Evolutionary conservation across 2,113 vertebrate genomes (phyloP), one percentile per base, ranked within the genome.

Genomic region (Hydropotes inermis): DNA sequence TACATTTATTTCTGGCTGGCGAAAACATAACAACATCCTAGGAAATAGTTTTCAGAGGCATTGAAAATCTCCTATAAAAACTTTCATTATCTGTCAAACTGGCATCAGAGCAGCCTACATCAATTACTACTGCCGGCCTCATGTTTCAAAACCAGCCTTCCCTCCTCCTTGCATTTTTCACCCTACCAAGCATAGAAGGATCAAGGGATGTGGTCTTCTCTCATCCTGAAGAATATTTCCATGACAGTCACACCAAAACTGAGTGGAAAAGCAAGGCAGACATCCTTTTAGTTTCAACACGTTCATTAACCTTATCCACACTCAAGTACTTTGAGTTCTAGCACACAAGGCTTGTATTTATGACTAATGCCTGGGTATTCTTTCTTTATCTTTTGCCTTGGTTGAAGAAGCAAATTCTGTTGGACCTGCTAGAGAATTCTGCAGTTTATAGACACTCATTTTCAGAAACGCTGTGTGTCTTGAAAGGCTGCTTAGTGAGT

Each of bases 41-140:
- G 87, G 90, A 92, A 95, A 96, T 2, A 70, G 91, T 87, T 96
- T 98, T 82, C 94, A 67, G 54, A 95, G 76, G 54, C 60, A 87
- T 1, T 50, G 25, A 54, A 25, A 54, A 21, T 36, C 27, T 30
- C 50, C 87, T 23, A 47, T 81, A 39, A 89, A 61, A 52, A 57
- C 39, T 78, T 89, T 36, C 45, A 61, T 39, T 91, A 57, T 85
- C 87, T 90, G 57, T 96, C 84, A 88, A 43, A 33, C 23, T 52
- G 64, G 43, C 9, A 57, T 57, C 85, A 78, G 84, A 92, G 57
- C 39, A 76, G 27, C 64, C 55, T 2, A 25, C 2, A 0, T 58
- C 89, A 58, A 23, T 58, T 39, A 43, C 64, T 10, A 6, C 28
- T 19, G 33, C 30, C 19, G 47, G 50, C 36, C 85, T 87, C 17